Evolutionary conservation across 2,113 vertebrate genomes (phyloP).

Genomic region (Callipepla squamata): DNA sequence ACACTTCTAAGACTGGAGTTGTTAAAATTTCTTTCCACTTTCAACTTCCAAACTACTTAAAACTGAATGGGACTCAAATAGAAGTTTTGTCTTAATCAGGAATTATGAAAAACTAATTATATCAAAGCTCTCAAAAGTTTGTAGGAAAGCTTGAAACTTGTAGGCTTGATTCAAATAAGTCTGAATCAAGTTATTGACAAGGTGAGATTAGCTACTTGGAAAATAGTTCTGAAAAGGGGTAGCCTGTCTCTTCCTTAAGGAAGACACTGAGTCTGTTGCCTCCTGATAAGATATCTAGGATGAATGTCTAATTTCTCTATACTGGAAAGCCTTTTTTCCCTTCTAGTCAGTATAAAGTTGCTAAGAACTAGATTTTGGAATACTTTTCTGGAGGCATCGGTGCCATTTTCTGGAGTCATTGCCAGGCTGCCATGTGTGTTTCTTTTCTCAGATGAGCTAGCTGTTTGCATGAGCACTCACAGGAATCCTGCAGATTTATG

Average conservation of each 20-base stretch:
- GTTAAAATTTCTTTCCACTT: not conserved
- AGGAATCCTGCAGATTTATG: not conserved
- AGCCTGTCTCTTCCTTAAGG: not conserved
- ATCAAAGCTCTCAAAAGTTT: not conserved
- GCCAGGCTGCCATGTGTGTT: not conserved
- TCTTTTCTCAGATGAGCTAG: not conserved
- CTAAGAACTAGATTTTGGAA: not conserved
- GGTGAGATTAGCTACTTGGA: not conserved
- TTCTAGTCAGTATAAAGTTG: not conserved
- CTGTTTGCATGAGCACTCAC: not conserved
- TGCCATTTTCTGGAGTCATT: not conserved
- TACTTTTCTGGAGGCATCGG: not conserved
- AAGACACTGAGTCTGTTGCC: not conserved
- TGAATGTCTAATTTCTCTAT: not conserved
- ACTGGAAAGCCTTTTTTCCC: not conserved
- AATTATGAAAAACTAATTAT: not conserved
- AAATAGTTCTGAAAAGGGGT: not conserved
- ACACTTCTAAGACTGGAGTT: not conserved
- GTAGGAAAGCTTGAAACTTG: not conserved
- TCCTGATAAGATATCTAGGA: not conserved
- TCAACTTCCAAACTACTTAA: not conserved
- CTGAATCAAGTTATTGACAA: not conserved
- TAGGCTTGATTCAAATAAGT: not conserved
- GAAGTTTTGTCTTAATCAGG: not conserved
- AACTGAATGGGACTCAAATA: not conserved